These are phyloP conservation scores for Amphiprion percula DNA, from an alignment of 2,113 vertebrate species.

Conservation along the genomic window DNA sequence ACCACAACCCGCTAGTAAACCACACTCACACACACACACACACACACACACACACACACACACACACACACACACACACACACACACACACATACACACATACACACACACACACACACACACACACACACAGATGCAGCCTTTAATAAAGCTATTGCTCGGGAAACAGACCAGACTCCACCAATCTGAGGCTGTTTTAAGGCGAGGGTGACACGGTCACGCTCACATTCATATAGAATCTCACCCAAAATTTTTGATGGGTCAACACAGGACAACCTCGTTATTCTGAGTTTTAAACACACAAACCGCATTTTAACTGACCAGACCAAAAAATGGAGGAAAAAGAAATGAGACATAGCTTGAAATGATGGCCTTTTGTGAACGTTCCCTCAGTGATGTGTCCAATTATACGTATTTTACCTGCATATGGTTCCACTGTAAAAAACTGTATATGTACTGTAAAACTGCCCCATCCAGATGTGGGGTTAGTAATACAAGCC, in stretches of 20 bases:
- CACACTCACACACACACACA: constrained; percentile 51
- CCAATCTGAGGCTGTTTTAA: constrained; percentile 57
- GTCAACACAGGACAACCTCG: constrained; percentile 30
- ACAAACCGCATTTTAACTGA: constrained; percentile 14
- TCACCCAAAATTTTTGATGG: constrained; percentile 11
- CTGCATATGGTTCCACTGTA: constrained; percentile 74
- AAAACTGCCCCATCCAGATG: constrained; percentile 74
- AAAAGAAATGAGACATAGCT: constrained; percentile 4
- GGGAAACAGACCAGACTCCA: constrained; percentile 70
- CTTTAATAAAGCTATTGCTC: constrained; percentile 79
- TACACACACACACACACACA: constrained; percentile 55
- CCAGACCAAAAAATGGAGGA: background rate
- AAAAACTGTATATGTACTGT: constrained; percentile 67
- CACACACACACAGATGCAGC: constrained; percentile 52
- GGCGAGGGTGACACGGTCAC: constrained; percentile 61
- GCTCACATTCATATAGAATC: constrained; percentile 46
- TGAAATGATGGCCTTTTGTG: constrained; percentile 26
- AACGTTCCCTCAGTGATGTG: constrained; percentile 19
- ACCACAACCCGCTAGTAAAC: constrained; percentile 77
- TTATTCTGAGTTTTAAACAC: constrained; percentile 33
- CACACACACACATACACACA: constrained; percentile 45
- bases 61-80: constrained; percentile 47
- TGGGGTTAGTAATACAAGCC: constrained; percentile 73
- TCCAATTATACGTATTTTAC: constrained; percentile 45
- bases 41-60: constrained; percentile 35